Conservation (phyloP, 2,888 invertebrate species). For the Cantharis flavilabris region DNA sequence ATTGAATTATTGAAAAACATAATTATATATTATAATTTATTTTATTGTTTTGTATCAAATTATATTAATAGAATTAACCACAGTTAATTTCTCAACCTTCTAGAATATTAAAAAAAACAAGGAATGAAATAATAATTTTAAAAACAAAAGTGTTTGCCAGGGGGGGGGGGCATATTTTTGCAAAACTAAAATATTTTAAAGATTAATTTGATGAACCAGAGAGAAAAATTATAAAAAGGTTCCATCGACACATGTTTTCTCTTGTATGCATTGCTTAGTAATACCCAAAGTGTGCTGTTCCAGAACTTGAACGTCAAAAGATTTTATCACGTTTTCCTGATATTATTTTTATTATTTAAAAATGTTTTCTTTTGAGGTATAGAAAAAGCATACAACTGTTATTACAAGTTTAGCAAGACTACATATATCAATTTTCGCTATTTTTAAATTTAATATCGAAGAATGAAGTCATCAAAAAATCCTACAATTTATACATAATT, state of each 20-base stretch:
- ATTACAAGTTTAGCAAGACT: neutral
- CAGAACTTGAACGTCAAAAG: neutral
- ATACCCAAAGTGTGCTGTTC: neutral
- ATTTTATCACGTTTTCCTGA: neutral
- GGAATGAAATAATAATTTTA: no score
- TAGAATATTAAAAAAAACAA: neutral
- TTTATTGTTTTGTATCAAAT: neutral
- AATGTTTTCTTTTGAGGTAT: neutral
- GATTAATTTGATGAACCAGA: no score
- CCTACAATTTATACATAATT: neutral
- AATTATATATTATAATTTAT: neutral
- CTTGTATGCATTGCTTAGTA: no score
- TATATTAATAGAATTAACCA: neutral
- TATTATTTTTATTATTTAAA: neutral
- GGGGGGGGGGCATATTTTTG: no score
- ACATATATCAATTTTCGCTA: neutral
- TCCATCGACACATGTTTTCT: no score
- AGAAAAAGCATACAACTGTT: neutral
- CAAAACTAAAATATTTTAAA: no score
- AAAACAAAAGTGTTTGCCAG: no score
- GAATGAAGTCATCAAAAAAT: conserved; percentile 5
- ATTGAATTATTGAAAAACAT: neutral
- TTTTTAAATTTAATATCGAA: neutral
- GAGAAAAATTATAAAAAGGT: no score
- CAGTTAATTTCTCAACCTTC: neutral